Evolutionary conservation across 1,140 invertebrate species (phyloP), one percentile per base, ranked within the genome.

Genomic region (Cotesia glomerata): DNA sequence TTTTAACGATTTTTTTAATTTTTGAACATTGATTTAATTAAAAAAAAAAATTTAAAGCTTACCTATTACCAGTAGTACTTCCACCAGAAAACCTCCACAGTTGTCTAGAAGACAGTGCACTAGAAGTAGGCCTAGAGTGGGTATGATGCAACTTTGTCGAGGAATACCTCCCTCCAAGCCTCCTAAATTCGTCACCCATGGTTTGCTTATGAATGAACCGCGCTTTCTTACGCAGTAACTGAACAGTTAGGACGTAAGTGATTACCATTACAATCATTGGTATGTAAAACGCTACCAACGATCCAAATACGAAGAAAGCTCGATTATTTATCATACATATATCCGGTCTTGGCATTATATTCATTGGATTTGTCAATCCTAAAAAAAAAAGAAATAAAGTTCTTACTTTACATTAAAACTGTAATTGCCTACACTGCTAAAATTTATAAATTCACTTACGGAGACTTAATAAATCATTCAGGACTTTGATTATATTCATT

Each of bases 261-360:
- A 95, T 90, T 35, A 97, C 91, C 95, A 97, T 97, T 64, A 96
- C 94, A 51, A 96, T 86, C 91, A 98, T 95, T 0, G 97, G 97
- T 56, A 98, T 92, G 87, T 97, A 97, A 86, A 98, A 98, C 39
- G 90, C 95, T 59, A 97, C 91, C 76, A 98, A 85, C 0, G 95
- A 97, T 0, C 94, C 95, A 78, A 96, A 94, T 4, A 95, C 91
- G 88, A 94, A 95, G 87, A 96, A 97, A 9, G 93, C 89, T 11
- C 93, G 88, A 85, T 96, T 96, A 86, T 95, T 95, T 78, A 97
- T 97, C 61, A 93, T 92, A 85, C 95, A 97, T 34, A 90, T 82
- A 32, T 91, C 88, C 4, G 90, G 89, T 59, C 91, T 87, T 0
- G 93, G 93, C 92, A 94, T 94, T 67, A 95, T 94, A 81, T 95